Percentiles rank a stretch among this genome's conserved stretches.
These are phyloP conservation scores for Acanthoscelides obtectus DNA, from an alignment of 2,888 invertebrate genomes.

Conservation along the genomic window DNA sequence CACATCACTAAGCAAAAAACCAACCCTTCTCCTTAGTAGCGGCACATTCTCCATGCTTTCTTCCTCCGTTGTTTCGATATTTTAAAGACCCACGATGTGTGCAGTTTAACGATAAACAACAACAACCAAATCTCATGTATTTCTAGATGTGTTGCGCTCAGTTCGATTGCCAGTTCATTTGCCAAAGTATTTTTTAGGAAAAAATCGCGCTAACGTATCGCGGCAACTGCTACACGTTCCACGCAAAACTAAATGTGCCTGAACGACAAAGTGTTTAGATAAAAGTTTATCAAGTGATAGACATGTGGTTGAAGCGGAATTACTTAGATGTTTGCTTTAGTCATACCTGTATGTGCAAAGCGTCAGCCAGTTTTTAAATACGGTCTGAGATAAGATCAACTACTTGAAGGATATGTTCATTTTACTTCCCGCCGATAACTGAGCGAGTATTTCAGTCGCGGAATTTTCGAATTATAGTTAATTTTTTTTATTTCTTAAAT, in stretches of 20 bases:
- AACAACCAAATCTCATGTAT: background rate
- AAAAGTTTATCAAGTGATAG: background rate
- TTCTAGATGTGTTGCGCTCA: background rate
- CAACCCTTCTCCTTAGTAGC: conserved; percentile 15
- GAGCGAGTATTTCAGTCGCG: too few species aligned
- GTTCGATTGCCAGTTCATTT: background rate
- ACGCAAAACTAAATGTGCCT: background rate
- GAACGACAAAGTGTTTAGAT: background rate
- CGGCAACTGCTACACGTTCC: background rate
- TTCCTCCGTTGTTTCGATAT: background rate
- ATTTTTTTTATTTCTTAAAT: too few species aligned
- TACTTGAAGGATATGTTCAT: too few species aligned
- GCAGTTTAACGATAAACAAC: background rate
- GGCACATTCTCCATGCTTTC: conserved; percentile 1
- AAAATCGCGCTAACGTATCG: background rate
- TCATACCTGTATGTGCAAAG: background rate
- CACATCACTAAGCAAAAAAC: conserved; percentile 3
- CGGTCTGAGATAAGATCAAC: too few species aligned
- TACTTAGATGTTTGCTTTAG: background rate
- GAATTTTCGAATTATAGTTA: too few species aligned
- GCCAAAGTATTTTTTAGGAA: background rate
- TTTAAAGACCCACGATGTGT: background rate
- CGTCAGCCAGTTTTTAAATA: background rate
- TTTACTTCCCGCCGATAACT: too few species aligned
- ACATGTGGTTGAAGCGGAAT: background rate